These are phyloP conservation scores for Seladonia tumulorum DNA, from an alignment of 2,888 invertebrate genomes.

Conservation along the genomic window DNA sequence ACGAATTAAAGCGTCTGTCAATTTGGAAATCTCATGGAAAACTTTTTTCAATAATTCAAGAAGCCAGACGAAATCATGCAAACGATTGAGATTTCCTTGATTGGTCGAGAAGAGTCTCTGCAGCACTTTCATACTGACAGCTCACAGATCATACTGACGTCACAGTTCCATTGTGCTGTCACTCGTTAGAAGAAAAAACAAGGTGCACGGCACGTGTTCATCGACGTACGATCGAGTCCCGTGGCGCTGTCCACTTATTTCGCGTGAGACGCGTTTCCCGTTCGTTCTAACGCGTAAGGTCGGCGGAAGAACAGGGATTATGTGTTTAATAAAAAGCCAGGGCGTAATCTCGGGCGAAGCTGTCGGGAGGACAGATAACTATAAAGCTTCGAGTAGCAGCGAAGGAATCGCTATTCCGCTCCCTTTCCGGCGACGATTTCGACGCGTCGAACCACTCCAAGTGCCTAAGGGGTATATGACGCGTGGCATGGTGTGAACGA, in stretches of 20 bases:
- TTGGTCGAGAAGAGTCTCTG: no score
- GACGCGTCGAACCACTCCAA: conserved; percentile 70
- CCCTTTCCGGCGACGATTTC: conserved; percentile 57
- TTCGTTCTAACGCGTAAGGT: not conserved
- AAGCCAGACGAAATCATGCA: no score
- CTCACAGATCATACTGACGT: no score
- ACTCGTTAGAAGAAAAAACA: not conserved
- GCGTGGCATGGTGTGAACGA: conserved; percentile 81
- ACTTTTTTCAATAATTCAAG: no score
- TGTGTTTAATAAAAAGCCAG: conserved; percentile 43
- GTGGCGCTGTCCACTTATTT: not conserved
- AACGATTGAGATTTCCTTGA: no score
- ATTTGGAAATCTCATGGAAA: no score
- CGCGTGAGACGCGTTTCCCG: not conserved
- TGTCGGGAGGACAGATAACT: conserved; percentile 51
- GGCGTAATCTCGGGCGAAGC: conserved; percentile 25
- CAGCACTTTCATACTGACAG: no score
- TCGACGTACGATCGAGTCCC: not conserved
- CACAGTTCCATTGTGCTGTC: not conserved
- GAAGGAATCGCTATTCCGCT: conserved; percentile 60
- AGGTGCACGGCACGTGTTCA: not conserved
- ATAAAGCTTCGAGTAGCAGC: conserved; percentile 61
- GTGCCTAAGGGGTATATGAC: conserved; percentile 77
- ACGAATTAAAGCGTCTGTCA: no score
- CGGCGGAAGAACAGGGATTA: not conserved